phyloP scores from a whole-genome alignment of 2,888 invertebrate genomes.

The Seira ritae region DNA sequence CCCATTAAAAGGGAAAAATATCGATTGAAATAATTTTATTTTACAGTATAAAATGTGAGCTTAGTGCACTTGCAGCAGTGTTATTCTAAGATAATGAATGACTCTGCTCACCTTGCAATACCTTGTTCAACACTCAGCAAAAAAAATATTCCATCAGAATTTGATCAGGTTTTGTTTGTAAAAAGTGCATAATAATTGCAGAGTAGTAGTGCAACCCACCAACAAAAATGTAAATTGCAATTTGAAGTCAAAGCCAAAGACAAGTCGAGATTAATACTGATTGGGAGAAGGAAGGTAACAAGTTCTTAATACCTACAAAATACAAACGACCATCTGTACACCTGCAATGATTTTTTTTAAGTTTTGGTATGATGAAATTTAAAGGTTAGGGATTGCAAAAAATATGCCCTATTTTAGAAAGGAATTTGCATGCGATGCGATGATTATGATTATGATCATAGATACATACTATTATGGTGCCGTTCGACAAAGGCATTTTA shows the following conservation, averaged over 20 bases:
- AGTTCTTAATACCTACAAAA: neutral
- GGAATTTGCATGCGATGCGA: neutral
- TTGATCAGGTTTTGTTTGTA: neutral
- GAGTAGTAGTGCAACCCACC: too few species aligned
- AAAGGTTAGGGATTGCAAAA: too few species aligned
- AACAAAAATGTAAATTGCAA: too few species aligned
- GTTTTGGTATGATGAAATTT: too few species aligned
- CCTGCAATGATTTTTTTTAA: too few species aligned
- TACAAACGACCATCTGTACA: too few species aligned
- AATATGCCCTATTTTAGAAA: conserved; percentile 1
- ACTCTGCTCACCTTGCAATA: neutral
- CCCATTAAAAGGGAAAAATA: neutral
- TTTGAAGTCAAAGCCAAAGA: too few species aligned
- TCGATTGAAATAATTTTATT: neutral
- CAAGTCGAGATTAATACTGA: too few species aligned
- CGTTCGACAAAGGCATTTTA: neutral
- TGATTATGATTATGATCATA: too few species aligned
- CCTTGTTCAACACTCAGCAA: neutral
- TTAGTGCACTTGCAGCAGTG: neutral
- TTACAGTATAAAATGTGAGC: neutral
- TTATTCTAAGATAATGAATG: too few species aligned
- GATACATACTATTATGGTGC: too few species aligned
- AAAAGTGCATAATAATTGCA: neutral
- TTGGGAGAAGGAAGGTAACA: too few species aligned
- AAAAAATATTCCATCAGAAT: neutral